Evolutionary conservation across 2,888 invertebrate genomes (phyloP).

Genomic region (Orthosia gracilis): DNA sequence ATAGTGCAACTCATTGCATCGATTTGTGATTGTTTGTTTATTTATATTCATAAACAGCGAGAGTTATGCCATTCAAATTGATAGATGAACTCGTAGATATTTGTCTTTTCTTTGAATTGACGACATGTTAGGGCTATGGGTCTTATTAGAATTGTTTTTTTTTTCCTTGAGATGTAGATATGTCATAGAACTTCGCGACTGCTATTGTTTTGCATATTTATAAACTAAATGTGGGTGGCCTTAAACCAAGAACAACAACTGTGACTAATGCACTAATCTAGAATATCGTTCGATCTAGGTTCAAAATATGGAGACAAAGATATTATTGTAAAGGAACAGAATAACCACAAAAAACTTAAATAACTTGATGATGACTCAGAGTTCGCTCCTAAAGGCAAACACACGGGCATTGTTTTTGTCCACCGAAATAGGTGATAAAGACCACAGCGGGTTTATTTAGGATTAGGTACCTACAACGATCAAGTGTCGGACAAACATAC

Average conservation of each 20-base stretch:
- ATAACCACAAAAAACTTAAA: constrained; percentile 10
- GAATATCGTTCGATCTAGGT: constrained; percentile 11
- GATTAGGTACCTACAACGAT: constrained; percentile 15
- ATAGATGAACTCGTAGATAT: not conserved
- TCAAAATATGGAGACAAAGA: constrained; percentile 18
- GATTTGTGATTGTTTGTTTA: constrained; percentile 6
- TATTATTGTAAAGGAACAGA: constrained; percentile 13
- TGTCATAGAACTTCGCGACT: not conserved
- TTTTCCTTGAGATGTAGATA: not conserved
- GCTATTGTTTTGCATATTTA: constrained; percentile 3
- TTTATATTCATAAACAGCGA: constrained; percentile 24
- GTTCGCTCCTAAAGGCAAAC: constrained; percentile 40
- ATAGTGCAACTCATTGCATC: constrained; percentile 11
- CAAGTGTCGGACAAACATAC: constrained; percentile 29
- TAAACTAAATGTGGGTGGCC: constrained; percentile 36
- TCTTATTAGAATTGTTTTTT: not conserved
- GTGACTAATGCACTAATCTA: constrained; percentile 27
- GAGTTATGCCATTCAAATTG: not conserved
- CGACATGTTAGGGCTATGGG: not conserved
- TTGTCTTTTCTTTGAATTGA: not conserved
- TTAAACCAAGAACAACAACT: constrained; percentile 14
- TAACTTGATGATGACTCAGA: constrained; percentile 53
- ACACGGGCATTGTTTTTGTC: constrained; percentile 45
- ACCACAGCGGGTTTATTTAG: constrained; percentile 46
- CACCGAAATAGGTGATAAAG: constrained; percentile 49